A percentile compares a stretch with the other conserved stretches of the same genome.
phyloP scores from a whole-genome alignment of 2,888 invertebrate species.

The Lepidochrysops patricia region DNA sequence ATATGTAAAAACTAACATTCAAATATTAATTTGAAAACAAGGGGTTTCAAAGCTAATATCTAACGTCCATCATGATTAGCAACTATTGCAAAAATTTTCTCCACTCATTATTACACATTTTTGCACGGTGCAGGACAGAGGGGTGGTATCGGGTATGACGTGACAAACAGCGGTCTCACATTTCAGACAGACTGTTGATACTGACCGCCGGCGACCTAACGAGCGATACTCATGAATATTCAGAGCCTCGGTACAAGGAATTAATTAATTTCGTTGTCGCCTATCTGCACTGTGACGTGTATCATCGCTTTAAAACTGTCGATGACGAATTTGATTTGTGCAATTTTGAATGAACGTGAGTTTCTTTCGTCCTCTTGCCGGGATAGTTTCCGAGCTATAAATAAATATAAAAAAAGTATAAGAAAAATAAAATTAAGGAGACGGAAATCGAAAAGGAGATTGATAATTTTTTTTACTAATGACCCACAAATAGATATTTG shows the following conservation, averaged over 20 bases:
- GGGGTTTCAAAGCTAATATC: no score
- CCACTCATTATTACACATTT: not conserved
- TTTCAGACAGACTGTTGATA: slow-evolving; percentile 51
- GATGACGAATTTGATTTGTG: not conserved
- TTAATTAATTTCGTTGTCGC: slow-evolving; percentile 54
- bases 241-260: slow-evolving; percentile 44
- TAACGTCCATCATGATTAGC: no score
- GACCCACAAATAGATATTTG: no score
- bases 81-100: no score
- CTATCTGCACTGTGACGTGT: slow-evolving; percentile 10
- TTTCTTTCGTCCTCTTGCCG: no score
- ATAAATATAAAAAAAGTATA: no score
- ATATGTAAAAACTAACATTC: no score
- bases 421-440: no score
- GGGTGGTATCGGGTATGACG: slow-evolving; percentile 15
- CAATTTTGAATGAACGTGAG: not conserved
- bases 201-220: slow-evolving; percentile 64
- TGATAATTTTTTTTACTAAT: no score
- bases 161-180: slow-evolving; percentile 22
- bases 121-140: not conserved
- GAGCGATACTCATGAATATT: slow-evolving; percentile 69
- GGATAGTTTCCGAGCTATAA: no score
- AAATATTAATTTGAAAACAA: no score
- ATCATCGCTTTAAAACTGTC: not conserved
- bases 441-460: no score